A percentile compares a stretch with the other conserved stretches of the same genome.
Conservation (phyloP, 2,888 invertebrate genomes). For the Psococerastis gibbosa region DNA sequence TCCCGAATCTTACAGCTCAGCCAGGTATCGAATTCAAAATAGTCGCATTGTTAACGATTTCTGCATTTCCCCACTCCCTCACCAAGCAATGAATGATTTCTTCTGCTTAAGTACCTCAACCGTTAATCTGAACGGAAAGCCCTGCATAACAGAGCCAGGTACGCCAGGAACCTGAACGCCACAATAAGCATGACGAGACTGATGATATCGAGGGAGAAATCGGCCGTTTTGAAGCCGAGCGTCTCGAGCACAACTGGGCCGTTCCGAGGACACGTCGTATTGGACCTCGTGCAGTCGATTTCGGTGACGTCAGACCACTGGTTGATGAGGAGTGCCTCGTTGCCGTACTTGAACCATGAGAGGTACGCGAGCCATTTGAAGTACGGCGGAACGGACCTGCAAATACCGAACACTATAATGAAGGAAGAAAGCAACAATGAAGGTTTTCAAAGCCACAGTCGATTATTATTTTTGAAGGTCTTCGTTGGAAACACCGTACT, state of each 20-base stretch:
- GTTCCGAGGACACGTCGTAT: constrained; percentile 56
- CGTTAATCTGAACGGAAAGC: constrained; percentile 39
- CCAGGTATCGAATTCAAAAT: no score
- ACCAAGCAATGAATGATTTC: no score
- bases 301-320: constrained; percentile 67
- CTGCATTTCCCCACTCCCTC: no score
- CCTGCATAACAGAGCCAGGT: constrained; percentile 48
- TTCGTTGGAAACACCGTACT: no score
- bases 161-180: constrained; percentile 56
- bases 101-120: constrained; percentile 6
- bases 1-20: no score
- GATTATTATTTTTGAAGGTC: no score
- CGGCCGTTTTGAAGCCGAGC: constrained; percentile 54
- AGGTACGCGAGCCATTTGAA: constrained; percentile 72
- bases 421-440: no score
- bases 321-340: constrained; percentile 72
- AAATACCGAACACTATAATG: no score
- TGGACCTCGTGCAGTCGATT: constrained; percentile 54
- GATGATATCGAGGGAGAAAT: constrained; percentile 51
- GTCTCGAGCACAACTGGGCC: constrained; percentile 62
- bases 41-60: no score
- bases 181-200: constrained; percentile 49
- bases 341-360: constrained; percentile 85
- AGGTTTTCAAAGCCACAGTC: no score
- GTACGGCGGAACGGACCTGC: constrained; percentile 63